Evolutionary conservation across 2,888 invertebrate genomes (phyloP).

Genomic region (Cheilosia pagana): DNA sequence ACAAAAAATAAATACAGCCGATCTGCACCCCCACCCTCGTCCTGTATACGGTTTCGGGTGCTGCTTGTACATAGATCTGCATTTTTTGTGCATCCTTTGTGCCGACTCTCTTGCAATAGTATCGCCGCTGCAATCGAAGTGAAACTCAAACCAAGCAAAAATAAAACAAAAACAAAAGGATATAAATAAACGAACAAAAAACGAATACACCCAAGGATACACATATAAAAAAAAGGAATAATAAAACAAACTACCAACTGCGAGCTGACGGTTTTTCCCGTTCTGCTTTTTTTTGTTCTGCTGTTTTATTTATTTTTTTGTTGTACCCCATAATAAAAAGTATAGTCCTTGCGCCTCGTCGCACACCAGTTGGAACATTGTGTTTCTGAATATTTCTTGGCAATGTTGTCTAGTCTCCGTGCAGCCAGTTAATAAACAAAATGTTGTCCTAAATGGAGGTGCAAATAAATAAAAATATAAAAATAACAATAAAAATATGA

Average conservation of each 20-base stretch:
- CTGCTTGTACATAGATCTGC: conserved; percentile 40
- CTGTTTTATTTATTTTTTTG: conserved; percentile 7
- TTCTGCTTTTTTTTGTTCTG: neutral
- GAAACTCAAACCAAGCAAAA: conserved; percentile 21
- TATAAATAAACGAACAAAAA: conserved; percentile 18
- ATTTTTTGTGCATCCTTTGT: conserved; percentile 8
- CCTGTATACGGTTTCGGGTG: neutral
- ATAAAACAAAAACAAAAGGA: conserved; percentile 31
- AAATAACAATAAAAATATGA: too few species aligned
- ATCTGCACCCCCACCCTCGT: conserved; percentile 8
- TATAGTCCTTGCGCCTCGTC: conserved; percentile 43
- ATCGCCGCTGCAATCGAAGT: conserved; percentile 37
- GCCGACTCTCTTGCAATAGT: conserved; percentile 27
- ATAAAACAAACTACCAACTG: conserved; percentile 27
- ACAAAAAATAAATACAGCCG: conserved; percentile 21
- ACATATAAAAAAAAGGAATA: neutral
- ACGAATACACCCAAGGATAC: conserved; percentile 9
- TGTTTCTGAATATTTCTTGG: conserved; percentile 25
- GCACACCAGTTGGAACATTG: conserved; percentile 31
- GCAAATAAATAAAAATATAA: too few species aligned
- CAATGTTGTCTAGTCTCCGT: conserved; percentile 5
- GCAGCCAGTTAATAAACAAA: neutral
- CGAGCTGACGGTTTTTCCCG: neutral
- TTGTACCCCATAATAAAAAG: conserved; percentile 12
- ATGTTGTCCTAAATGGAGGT: neutral